A percentile compares a stretch with the other conserved stretches of the same genome.
These are phyloP conservation scores for Gavialis gangeticus DNA, from an alignment of 2,113 vertebrate genomes.

Conservation along the genomic window DNA sequence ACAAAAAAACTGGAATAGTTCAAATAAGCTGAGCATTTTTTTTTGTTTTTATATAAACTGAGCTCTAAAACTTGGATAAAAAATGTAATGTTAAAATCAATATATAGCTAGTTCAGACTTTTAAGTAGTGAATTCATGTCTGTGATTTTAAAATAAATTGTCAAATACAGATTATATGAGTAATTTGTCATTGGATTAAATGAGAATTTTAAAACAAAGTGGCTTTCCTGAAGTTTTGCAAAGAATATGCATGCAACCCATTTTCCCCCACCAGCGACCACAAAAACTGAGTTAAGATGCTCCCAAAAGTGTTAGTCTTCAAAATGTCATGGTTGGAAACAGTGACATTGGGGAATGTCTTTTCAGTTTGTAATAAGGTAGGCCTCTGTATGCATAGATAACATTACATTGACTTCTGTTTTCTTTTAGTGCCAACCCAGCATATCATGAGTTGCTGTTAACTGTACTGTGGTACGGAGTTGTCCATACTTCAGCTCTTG, in stretches of 20 bases:
- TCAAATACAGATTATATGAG: no score
- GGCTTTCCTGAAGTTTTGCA: not conserved
- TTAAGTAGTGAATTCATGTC: not conserved
- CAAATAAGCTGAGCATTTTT: no score
- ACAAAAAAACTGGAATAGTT: no score
- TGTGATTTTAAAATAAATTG: no score
- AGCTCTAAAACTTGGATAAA: no score
- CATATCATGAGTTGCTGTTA: constrained; percentile 94
- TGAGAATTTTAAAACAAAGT: not conserved
- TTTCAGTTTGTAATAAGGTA: not conserved
- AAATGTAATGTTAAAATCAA: no score
- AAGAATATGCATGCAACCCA: not conserved
- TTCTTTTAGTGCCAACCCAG: constrained; percentile 92
- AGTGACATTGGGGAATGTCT: not conserved
- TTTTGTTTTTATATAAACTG: not conserved
- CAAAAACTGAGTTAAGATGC: not conserved
- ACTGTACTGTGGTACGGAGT: constrained; percentile 99
- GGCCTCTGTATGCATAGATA: not conserved
- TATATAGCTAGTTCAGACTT: not conserved
- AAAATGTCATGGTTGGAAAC: not conserved
- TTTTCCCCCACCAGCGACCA: not conserved
- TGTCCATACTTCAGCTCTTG: constrained; percentile 97
- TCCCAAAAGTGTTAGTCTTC: not conserved
- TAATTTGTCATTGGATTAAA: not conserved
- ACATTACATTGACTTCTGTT: constrained; percentile 3